Conservation (phyloP, 2,888 invertebrate species). For the Ethmia dodecea region DNA sequence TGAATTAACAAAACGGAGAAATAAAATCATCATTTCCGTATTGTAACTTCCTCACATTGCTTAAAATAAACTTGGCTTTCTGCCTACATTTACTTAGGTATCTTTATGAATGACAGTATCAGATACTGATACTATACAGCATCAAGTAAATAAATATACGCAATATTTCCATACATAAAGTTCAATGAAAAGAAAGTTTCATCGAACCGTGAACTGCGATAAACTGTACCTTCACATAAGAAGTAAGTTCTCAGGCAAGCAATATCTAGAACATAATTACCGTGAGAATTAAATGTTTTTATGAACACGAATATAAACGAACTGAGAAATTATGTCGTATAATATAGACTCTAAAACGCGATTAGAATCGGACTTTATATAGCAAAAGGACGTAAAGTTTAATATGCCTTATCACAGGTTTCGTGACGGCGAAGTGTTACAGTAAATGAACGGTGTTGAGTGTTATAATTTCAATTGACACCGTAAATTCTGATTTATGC, state of each 20-base stretch:
- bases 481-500: conserved; percentile 8
- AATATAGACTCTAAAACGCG: conserved; percentile 4
- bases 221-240: conserved; percentile 7
- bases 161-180: not conserved
- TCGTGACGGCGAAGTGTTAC: conserved; percentile 6
- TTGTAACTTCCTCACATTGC: too few species aligned
- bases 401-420: conserved; percentile 10
- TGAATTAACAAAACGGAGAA: too few species aligned
- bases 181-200: conserved; percentile 12
- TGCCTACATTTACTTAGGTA: too few species aligned
- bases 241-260: conserved; percentile 6
- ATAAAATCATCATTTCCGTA: too few species aligned
- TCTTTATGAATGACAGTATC: too few species aligned
- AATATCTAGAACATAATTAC: conserved; percentile 18
- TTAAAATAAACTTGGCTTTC: too few species aligned
- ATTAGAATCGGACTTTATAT: conserved; percentile 11
- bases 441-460: conserved; percentile 15
- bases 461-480: conserved; percentile 14
- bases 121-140: not conserved
- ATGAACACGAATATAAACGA: conserved; percentile 15
- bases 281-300: conserved; percentile 23
- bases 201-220: conserved; percentile 9
- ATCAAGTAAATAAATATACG: not conserved
- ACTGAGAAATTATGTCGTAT: conserved; percentile 19
- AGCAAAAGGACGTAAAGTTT: conserved; percentile 11